A percentile compares a stretch with the other conserved stretches of the same genome.
phyloP scores from a whole-genome alignment of 2,797 vertebrate species.

The Malacoctenus gilli region DNA sequence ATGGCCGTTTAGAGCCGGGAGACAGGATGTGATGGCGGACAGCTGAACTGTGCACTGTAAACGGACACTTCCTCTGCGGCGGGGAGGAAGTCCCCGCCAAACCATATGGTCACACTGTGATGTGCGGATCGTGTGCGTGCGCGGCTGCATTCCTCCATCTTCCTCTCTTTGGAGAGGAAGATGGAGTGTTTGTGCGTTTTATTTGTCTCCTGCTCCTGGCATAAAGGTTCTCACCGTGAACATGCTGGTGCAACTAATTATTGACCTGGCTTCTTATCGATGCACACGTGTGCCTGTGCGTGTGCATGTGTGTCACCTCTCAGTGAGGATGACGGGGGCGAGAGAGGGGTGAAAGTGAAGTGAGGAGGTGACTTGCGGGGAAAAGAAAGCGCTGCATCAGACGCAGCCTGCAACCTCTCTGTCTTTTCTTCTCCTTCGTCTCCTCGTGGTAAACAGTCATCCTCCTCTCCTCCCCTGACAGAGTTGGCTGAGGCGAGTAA shows the following conservation, averaged over 20 bases:
- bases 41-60: constrained; percentile 70
- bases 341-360: constrained; percentile 66
- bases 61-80: constrained; percentile 73
- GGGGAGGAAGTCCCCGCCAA: constrained; percentile 69
- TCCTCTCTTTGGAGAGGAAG: constrained; percentile 34
- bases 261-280: constrained; percentile 64
- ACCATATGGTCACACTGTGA: constrained; percentile 74
- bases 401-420: constrained; percentile 71
- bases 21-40: constrained; percentile 70
- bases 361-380: constrained; percentile 70
- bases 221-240: constrained; percentile 25
- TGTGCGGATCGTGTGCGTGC: constrained; percentile 37
- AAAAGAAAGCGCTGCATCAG: constrained; percentile 64
- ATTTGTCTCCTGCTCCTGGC: constrained; percentile 29
- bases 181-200: constrained; percentile 40
- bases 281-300: constrained; percentile 20
- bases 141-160: constrained; percentile 42
- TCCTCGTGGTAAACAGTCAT: constrained; percentile 62
- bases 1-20: constrained; percentile 56
- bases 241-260: constrained; percentile 69
- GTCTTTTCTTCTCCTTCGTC: constrained; percentile 38
- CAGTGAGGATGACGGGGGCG: constrained; percentile 36
- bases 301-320: constrained; percentile 39
- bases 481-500: constrained; percentile 73
- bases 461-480: constrained; percentile 62